These are phyloP conservation scores for Mormyrus hasselquistii DNA, from an alignment of 2,797 vertebrate genomes.

Conservation along the genomic window DNA sequence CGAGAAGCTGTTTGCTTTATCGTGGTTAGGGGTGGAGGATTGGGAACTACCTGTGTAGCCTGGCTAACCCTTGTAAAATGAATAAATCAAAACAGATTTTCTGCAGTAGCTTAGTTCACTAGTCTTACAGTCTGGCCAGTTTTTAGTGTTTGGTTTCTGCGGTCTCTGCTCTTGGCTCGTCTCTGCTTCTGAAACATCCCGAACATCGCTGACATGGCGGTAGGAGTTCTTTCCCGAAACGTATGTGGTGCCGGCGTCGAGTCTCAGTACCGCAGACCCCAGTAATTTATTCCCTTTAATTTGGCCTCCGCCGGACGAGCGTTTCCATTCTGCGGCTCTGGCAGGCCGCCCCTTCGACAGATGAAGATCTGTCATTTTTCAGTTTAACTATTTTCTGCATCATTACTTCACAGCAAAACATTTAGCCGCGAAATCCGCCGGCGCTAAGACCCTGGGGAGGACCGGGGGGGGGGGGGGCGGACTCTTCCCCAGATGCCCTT, in stretches of 20 bases:
- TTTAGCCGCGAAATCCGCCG: constrained; percentile 11
- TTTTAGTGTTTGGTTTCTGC: background rate
- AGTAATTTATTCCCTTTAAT: constrained; percentile 17
- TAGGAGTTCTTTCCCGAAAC: background rate
- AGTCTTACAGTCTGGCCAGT: background rate
- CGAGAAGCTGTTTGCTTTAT: background rate
- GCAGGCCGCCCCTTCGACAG: constrained; percentile 12
- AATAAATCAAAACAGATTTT: background rate
- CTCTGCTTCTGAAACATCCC: background rate
- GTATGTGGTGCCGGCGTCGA: background rate
- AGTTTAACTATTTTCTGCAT: constrained; percentile 21
- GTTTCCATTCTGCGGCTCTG: constrained; percentile 3
- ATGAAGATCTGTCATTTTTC: constrained; percentile 22
- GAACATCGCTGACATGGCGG: background rate
- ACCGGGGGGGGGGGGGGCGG: background rate
- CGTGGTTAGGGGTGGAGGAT: background rate
- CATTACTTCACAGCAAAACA: constrained; percentile 19
- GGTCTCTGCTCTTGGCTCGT: background rate
- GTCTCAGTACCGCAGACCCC: constrained; percentile 6
- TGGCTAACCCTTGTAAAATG: background rate
- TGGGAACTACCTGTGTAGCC: background rate
- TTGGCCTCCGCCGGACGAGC: constrained; percentile 9
- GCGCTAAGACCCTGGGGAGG: constrained; percentile 5
- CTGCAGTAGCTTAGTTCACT: background rate
- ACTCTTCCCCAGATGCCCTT: background rate